phyloP scores from a whole-genome alignment of 2,113 vertebrate genomes.

The Dendrocopos noguchii region DNA sequence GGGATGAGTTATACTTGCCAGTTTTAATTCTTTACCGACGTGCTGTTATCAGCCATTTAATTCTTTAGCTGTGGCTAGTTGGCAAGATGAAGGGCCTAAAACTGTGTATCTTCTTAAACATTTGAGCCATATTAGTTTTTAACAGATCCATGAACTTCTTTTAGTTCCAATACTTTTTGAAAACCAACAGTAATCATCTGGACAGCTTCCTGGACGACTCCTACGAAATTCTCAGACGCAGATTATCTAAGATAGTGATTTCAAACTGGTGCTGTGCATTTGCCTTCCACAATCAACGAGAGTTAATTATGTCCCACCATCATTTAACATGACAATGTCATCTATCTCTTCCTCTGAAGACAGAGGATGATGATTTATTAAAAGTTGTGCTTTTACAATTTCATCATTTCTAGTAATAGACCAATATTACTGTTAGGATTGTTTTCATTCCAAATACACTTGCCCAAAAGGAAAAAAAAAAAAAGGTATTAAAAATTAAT shows the following conservation, averaged over 20 bases:
- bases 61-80: background rate
- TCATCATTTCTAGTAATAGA: conserved; percentile 61
- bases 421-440: conserved; percentile 37
- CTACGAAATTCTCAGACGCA: background rate
- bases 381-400: conserved; percentile 50
- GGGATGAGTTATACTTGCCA: background rate
- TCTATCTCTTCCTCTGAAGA: conserved; percentile 45
- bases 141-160: background rate
- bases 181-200: background rate
- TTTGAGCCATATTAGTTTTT: background rate
- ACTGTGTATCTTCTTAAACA: background rate
- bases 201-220: conserved; percentile 18
- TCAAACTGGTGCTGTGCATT: conserved; percentile 40
- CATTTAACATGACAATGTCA: conserved; percentile 45
- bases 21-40: background rate
- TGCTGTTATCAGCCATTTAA: background rate
- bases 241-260: conserved; percentile 24
- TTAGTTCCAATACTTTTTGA: background rate
- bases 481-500: conserved; percentile 57
- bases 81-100: background rate
- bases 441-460: conserved; percentile 63
- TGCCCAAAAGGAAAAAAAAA: conserved; percentile 50
- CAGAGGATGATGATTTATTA: conserved; percentile 31
- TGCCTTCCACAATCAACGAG: conserved; percentile 31
- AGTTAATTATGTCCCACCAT: conserved; percentile 59